A percentile compares a stretch with the other conserved stretches of the same genome.
Conservation (phyloP, 2,113 vertebrate genomes). For the Diphyllodes magnificus region DNA sequence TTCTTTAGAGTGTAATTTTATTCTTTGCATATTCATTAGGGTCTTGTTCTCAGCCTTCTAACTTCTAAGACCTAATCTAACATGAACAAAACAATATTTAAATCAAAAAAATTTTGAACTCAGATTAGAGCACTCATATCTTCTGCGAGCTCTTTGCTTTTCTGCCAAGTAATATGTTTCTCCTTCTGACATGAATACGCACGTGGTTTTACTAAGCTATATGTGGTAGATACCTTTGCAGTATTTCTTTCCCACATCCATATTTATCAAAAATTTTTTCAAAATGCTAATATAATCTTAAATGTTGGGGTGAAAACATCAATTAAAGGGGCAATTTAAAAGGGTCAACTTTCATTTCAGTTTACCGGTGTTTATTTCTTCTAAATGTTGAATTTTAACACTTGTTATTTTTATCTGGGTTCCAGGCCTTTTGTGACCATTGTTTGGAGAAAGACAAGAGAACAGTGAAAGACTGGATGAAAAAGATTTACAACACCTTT, state of each 20-base stretch:
- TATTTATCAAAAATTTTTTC: neutral
- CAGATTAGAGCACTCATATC: neutral
- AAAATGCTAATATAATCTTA: neutral
- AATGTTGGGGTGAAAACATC: neutral
- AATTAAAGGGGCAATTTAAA: neutral
- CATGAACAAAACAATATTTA: conserved; percentile 20
- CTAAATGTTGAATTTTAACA: neutral
- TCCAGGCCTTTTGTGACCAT: neutral
- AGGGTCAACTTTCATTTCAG: neutral
- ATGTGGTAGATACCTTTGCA: neutral
- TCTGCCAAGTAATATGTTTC: conserved; percentile 6
- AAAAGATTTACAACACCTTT: neutral
- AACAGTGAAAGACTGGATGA: neutral
- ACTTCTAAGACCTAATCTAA: conserved; percentile 20
- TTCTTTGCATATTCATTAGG: neutral
- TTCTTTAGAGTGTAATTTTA: neutral
- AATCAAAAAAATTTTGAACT: neutral
- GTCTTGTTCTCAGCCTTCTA: conserved; percentile 18
- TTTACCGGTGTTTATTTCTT: neutral
- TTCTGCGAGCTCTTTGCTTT: conserved; percentile 6
- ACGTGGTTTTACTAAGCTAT: neutral
- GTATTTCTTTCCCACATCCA: conserved; percentile 24
- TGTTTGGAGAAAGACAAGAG: neutral
- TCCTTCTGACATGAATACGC: neutral
- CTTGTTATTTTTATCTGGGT: neutral